Base-by-base conservation (phyloP, 2,113 vertebrate genomes). In the Syngnathus scovelli region DNA sequence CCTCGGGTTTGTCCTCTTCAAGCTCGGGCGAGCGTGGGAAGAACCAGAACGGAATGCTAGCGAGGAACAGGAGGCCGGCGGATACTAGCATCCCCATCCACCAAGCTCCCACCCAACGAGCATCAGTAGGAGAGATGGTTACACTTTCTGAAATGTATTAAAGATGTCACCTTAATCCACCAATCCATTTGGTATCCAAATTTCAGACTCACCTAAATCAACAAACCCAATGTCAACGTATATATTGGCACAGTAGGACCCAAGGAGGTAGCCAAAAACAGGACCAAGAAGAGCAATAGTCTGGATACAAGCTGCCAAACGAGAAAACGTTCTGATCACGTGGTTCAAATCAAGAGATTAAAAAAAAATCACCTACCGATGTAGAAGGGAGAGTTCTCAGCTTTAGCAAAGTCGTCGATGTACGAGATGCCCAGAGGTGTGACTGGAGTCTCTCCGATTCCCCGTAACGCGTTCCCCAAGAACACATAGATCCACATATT, bases 51-150 rank as follows among this genome's bases (percentile, higher is more conserved):
- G 97, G 95, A 69, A 98, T 83, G 64, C 91, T 92, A 64, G 91
- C 81, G 7, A 93, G 55, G 37, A 97, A 69, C 55, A 72, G 81
- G 16, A 87, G 3, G 13, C 16, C 19, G 8, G 93, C 92, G 21
- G 86, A 83, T 37, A 93, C 70, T 36, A 97, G 46, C 83, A 96
- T 96, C 9, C 92, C 88, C 62, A 98, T 75, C 95, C 96, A 99
- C 96, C 97, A 98, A 0, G 96, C 95, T 0, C 97, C 96, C 48
- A 98, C 96, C 96, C 97, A 98, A 21, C 94, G 93, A 8, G 93
- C 85, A 52, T 98, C 96, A n/a, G 86, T 88, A 0, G 95, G 90
- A 8, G 92, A 92, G 82, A 98, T 97, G 46, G 82, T 91, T 68
- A 98, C 80, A 19, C 59, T 92, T 12, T 90, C 96, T 98, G 79